These are phyloP conservation scores for Galerucella nymphaeae DNA, from an alignment of 2,888 invertebrate species.

Conservation along the genomic window DNA sequence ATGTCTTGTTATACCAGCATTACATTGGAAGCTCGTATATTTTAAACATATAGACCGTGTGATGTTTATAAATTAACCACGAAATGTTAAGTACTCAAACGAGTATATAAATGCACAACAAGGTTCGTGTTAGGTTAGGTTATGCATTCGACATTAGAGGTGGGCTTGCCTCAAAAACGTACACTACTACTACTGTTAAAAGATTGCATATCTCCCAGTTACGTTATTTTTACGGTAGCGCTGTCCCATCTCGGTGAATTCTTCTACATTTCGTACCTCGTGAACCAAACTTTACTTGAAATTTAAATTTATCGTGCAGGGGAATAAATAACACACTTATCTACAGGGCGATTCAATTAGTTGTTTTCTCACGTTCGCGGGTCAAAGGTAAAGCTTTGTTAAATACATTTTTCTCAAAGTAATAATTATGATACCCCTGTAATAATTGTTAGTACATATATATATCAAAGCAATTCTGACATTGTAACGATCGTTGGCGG, in stretches of 20 bases:
- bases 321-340: conserved; percentile 28
- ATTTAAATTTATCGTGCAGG: conserved; percentile 29
- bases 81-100: conserved; percentile 32
- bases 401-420: neutral
- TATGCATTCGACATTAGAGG: conserved; percentile 27
- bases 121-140: conserved; percentile 33
- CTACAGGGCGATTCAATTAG: conserved; percentile 30
- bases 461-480: conserved; percentile 1
- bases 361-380: conserved; percentile 9
- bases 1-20: neutral
- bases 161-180: neutral
- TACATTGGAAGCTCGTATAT: conserved; percentile 6
- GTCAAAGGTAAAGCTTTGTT: conserved; percentile 18
- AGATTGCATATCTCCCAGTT: no score
- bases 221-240: neutral
- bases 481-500: conserved; percentile 21
- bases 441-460: neutral
- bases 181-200: no score
- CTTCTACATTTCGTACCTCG: conserved; percentile 10
- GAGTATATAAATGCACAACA: conserved; percentile 37
- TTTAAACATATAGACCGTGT: conserved; percentile 28
- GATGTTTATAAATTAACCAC: conserved; percentile 31
- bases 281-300: conserved; percentile 29
- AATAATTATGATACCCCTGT: neutral
- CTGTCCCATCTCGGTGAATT: neutral